Conservation (phyloP, 1,140 invertebrate genomes). For the Periplaneta americana region DNA sequence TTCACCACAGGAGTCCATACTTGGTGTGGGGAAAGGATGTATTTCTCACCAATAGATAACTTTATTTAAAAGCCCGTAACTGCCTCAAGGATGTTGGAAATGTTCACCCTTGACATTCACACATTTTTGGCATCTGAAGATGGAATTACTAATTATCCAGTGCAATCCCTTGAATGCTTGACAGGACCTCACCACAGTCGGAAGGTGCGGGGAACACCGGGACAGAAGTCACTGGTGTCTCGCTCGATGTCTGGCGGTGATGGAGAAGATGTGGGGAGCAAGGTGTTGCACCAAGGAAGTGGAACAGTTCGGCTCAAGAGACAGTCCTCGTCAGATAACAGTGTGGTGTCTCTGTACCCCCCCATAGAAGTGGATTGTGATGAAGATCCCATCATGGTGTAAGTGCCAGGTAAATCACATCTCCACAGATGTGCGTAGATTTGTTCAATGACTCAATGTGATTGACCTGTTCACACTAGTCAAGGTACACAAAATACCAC, state of each 20-base stretch:
- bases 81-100: too few species aligned
- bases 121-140: too few species aligned
- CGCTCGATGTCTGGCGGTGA: slow-evolving; percentile 18
- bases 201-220: background rate
- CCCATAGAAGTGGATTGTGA: slow-evolving; percentile 26
- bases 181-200: background rate
- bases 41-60: too few species aligned
- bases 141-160: background rate
- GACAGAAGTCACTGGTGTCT: slow-evolving; percentile 6
- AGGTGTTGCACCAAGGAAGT: background rate
- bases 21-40: too few species aligned
- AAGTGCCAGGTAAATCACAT: slow-evolving; percentile 7
- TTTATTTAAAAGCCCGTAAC: too few species aligned
- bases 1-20: too few species aligned
- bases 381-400: slow-evolving; percentile 36
- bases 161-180: background rate
- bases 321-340: slow-evolving; percentile 33
- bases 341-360: slow-evolving; percentile 23
- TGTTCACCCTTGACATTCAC: too few species aligned
- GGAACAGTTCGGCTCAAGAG: slow-evolving; percentile 24
- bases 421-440: background rate
- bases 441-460: background rate
- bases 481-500: background rate
- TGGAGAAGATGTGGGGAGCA: background rate
- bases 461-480: background rate